phyloP scores from a whole-genome alignment of 2,797 vertebrate genomes.

The Aphelocoma californica region DNA sequence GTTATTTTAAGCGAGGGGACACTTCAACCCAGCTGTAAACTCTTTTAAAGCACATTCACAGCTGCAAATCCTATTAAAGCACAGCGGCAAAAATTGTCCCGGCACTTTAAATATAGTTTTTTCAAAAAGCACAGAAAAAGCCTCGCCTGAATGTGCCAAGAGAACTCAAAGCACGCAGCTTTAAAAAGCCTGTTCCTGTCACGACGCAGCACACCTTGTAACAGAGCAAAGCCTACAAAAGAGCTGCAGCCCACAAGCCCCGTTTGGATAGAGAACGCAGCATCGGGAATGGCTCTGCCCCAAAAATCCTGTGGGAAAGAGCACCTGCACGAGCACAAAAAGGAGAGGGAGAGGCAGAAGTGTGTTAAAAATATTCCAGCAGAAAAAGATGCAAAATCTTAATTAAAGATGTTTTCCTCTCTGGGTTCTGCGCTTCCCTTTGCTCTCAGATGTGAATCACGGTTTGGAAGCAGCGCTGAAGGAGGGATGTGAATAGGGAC shows the following conservation, averaged over 20 bases:
- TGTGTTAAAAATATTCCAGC: neutral
- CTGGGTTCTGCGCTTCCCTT: neutral
- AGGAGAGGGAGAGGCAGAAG: neutral
- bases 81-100: neutral
- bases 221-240: neutral
- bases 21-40: constrained; percentile 41
- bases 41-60: constrained; percentile 4
- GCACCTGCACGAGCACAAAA: neutral
- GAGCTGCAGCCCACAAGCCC: neutral
- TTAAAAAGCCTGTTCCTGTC: neutral
- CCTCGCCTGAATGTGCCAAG: neutral
- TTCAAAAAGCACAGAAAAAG: neutral
- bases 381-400: neutral
- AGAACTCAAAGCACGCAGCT: neutral
- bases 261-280: neutral
- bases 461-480: neutral
- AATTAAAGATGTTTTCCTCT: neutral
- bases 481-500: fast-evolving
- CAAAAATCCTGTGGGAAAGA: neutral
- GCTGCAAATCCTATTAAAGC: constrained; percentile 32
- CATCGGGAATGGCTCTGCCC: neutral
- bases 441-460: fast-evolving
- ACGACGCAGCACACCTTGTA: neutral
- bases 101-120: neutral
- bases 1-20: constrained; percentile 3